phyloP scores from a whole-genome alignment of 2,113 vertebrate species.

The Ardeotis arabs region DNA sequence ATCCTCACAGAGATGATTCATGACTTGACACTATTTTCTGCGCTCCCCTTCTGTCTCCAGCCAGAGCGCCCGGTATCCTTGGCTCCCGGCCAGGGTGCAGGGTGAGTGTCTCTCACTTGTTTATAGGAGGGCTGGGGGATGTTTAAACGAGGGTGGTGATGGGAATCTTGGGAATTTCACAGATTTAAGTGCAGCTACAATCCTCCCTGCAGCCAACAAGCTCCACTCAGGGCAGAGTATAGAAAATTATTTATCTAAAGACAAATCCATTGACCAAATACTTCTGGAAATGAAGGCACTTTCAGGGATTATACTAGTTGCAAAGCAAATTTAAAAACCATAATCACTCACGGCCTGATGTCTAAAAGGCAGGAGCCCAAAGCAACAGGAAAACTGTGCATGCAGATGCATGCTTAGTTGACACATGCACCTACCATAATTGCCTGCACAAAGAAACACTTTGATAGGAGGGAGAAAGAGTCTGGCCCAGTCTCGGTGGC shows the following conservation, averaged over 20 bases:
- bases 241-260: neutral
- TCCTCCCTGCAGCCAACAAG: neutral
- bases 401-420: neutral
- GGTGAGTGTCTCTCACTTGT: conserved; percentile 38
- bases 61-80: neutral
- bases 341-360: neutral
- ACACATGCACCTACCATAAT: neutral
- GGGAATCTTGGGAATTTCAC: conserved; percentile 52
- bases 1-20: neutral
- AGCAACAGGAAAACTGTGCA: neutral
- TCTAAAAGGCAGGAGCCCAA: neutral
- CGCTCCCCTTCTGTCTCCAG: neutral
- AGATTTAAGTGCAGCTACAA: neutral
- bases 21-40: neutral
- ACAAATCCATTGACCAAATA: neutral
- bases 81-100: neutral
- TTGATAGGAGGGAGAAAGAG: neutral
- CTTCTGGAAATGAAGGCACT: neutral
- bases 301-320: neutral
- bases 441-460: conserved; percentile 6
- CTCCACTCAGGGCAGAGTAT: neutral
- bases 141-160: neutral
- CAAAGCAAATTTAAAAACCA: neutral
- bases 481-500: neutral
- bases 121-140: conserved; percentile 26